phyloP scores from a whole-genome alignment of 2,888 invertebrate genomes.

The Tromatobia lineatoria region DNA sequence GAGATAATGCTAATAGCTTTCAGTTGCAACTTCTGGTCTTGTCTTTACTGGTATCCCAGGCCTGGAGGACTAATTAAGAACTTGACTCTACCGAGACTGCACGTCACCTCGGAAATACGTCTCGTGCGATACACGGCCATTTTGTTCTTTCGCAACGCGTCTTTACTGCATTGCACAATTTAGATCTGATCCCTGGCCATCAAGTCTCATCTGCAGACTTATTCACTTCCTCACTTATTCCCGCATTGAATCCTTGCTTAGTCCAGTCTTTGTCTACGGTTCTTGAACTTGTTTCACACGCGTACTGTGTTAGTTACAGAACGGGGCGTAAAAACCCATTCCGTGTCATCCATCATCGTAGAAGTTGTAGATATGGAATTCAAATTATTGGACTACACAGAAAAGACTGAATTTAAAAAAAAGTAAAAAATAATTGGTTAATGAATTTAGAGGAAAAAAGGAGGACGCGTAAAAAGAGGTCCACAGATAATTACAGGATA shows the following conservation, averaged over 20 bases:
- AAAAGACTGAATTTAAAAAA: no score
- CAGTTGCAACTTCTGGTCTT: slow-evolving; percentile 72
- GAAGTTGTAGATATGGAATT: no score
- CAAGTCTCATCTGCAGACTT: slow-evolving; percentile 30
- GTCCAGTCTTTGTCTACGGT: slow-evolving; percentile 7
- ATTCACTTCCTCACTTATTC: slow-evolving; percentile 30
- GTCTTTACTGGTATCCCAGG: slow-evolving; percentile 11
- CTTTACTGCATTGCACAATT: slow-evolving; percentile 24
- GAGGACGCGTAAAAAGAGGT: no score
- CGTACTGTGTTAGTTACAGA: slow-evolving; percentile 42
- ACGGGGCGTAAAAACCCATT: not conserved
- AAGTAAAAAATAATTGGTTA: no score
- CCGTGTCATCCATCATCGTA: slow-evolving; percentile 22
- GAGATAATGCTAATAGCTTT: slow-evolving; percentile 35
- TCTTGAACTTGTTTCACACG: slow-evolving; percentile 9
- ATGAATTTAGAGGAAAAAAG: no score
- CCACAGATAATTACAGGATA: no score
- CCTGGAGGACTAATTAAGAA: slow-evolving; percentile 74
- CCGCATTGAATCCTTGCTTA: not conserved
- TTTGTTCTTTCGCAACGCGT: slow-evolving; percentile 48
- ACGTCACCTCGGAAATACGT: slow-evolving; percentile 50
- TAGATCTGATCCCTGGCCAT: not conserved
- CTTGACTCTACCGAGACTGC: slow-evolving; percentile 70
- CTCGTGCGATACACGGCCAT: slow-evolving; percentile 53
- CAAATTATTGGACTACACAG: no score